These are phyloP conservation scores for Rhabdomys pumilio DNA, from an alignment of 2,797 vertebrate genomes.

Conservation along the genomic window DNA sequence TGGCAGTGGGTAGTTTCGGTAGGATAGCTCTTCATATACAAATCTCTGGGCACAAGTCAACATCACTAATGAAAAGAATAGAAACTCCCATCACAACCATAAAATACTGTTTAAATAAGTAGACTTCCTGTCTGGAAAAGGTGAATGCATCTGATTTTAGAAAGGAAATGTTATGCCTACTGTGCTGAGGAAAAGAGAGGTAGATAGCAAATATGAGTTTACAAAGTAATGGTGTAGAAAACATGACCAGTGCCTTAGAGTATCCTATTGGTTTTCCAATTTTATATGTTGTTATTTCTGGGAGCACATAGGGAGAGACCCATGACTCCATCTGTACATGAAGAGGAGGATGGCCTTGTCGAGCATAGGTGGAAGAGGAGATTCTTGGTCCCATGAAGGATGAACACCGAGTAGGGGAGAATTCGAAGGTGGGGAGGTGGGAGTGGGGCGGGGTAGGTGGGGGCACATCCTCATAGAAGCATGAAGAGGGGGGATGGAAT, in stretches of 20 bases:
- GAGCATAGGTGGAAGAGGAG: no score
- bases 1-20: neutral
- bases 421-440: no score
- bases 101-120: no score
- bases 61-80: neutral
- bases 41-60: neutral
- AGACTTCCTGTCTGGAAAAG: neutral
- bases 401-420: no score
- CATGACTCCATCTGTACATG: no score
- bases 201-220: neutral
- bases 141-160: neutral
- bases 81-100: neutral
- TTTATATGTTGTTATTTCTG: neutral
- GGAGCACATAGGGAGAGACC: no score
- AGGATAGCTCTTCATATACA: neutral
- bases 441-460: no score
- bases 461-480: no score
- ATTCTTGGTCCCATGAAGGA: no score
- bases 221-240: neutral
- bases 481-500: no score
- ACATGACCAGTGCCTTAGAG: neutral
- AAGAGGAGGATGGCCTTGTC: no score
- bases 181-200: neutral
- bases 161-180: neutral
- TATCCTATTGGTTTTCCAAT: neutral